Conservation (phyloP, 2,888 invertebrate genomes). For the Drosophila recens region DNA sequence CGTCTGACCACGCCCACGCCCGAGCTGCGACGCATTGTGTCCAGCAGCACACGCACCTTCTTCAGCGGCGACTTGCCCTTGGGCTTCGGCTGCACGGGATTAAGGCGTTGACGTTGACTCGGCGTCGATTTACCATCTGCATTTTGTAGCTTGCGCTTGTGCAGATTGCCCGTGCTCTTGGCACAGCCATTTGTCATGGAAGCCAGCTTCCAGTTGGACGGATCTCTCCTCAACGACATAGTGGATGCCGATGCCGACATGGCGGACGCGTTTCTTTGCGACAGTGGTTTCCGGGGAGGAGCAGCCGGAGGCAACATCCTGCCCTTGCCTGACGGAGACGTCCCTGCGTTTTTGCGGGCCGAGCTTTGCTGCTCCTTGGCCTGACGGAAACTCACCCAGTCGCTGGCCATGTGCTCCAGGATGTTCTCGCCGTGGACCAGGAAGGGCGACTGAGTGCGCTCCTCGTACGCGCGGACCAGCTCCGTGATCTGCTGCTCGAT, state of each 20-base stretch:
- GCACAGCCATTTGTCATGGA: background rate
- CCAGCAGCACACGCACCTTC: conserved; percentile 71
- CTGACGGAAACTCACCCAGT: no score
- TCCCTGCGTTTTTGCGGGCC: conserved; percentile 72
- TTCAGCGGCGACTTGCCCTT: conserved; percentile 71
- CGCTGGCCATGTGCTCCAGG: no score
- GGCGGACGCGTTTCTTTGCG: conserved; percentile 65
- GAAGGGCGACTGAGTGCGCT: no score
- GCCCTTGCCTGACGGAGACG: conserved; percentile 27
- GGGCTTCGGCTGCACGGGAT: conserved; percentile 9
- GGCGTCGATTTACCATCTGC: no score
- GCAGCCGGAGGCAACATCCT: conserved; percentile 54
- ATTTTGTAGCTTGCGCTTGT: no score
- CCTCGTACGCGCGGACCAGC: no score
- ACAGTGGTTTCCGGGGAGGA: conserved; percentile 75
- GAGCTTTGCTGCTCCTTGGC: no score
- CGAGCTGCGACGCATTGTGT: conserved; percentile 74
- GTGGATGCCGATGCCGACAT: conserved; percentile 58
- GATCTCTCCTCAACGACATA: conserved; percentile 63
- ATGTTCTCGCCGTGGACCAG: no score
- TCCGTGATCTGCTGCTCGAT: no score
- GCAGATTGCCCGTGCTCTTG: no score
- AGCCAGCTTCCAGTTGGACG: conserved; percentile 66
- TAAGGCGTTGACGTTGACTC: no score
- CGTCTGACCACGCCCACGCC: conserved; percentile 74